A percentile compares a stretch with the other conserved stretches of the same genome.
These are phyloP conservation scores for Eclectus roratus DNA, from an alignment of 2,113 vertebrate species.

Conservation along the genomic window DNA sequence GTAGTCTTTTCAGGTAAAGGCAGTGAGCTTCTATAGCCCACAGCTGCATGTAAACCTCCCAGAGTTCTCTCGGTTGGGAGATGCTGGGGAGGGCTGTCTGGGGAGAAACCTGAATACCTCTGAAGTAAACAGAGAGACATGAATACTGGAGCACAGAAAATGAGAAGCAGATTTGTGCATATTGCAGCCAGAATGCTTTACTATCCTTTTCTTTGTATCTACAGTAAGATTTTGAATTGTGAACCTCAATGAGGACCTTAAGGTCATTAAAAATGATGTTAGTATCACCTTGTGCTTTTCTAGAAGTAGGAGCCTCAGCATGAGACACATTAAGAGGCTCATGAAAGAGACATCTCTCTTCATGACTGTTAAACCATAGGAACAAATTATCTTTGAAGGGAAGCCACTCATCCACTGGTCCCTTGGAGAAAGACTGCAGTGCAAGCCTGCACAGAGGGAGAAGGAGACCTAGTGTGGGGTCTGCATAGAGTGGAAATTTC, in stretches of 20 bases:
- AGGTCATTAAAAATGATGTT: slow-evolving; percentile 20
- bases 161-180: neutral
- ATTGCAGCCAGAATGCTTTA: neutral
- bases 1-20: neutral
- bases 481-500: neutral
- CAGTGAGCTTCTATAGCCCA: neutral
- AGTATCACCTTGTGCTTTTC: neutral
- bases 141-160: neutral
- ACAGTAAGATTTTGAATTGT: slow-evolving; percentile 58
- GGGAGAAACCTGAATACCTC: neutral
- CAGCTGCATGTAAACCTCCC: neutral
- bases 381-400: neutral
- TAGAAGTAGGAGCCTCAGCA: neutral
- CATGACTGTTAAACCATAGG: neutral
- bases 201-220: neutral
- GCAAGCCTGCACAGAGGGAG: neutral
- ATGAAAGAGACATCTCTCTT: neutral
- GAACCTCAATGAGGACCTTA: slow-evolving; percentile 31
- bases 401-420: neutral
- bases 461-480: neutral
- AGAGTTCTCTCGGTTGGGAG: neutral
- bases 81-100: neutral
- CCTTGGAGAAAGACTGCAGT: neutral
- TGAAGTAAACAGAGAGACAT: neutral
- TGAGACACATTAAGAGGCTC: neutral